Evolutionary conservation across 1,140 invertebrate species (phyloP), one percentile per base, ranked within the genome.

Genomic region (Drosophila kurseongensis): DNA sequence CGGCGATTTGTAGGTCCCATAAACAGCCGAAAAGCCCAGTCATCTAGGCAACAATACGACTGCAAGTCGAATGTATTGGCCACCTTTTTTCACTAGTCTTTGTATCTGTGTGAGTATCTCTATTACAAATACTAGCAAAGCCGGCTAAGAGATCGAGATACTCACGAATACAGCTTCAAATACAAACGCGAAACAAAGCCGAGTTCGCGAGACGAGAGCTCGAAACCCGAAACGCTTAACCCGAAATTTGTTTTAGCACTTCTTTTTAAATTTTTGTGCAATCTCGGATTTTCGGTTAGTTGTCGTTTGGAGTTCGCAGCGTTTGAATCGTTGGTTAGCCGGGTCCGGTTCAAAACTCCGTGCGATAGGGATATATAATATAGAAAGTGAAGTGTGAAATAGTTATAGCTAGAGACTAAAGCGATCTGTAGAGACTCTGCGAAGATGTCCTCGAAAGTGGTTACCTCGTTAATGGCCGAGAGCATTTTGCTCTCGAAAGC

Each of bases 201-300:
- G 84, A 80, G 72, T 62, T 78, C 60, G 54, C 52, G 63, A 36
- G 50, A 67, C 75, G 59, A 66, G 48, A 72, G 72, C 56, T 59
- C 65, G 52, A 79, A 75, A 62, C 68, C 73, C 80, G 79, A 88
- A 89, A 84, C 77, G 62, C 42, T 61, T 68, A 47, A 58, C 85
- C 77, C 79, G 88, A 89, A 78, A 78, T 54, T 76, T 88, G 29
- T 32, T 50, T 89, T 90, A 89, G 84, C 76, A 91, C 90, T 91
- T 91, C 90, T 91, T 91, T 86, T 91, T 91, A 91, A 91, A 91
- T 91, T 91, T 91, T 91, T 90, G 79, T 90, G 90, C 90, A 91
- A 90, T 91, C 90, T 80, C 73, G 59, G 80, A 72, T 54, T 76
- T 83, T 85, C 60, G 74, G 86, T 91, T 91, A 91, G 90, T 91